Evolutionary conservation across 1,140 invertebrate species (phyloP), one percentile per base, ranked within the genome.

Genomic region (Elysia chlorotica): DNA sequence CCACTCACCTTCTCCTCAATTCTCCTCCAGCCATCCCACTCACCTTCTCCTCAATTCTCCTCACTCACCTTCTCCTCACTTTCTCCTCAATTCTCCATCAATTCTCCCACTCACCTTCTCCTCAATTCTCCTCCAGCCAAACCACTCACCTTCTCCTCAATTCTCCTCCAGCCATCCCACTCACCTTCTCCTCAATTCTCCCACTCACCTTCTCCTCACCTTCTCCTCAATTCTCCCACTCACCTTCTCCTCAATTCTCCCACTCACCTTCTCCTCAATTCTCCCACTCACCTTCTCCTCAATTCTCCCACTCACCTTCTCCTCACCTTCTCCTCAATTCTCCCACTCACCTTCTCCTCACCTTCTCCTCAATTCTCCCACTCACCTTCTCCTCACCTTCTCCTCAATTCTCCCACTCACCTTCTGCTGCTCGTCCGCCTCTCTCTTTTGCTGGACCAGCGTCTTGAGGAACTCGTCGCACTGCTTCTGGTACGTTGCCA

Each of bases 401-500:
- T 6, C 28, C 31, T 53, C 36, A 33, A 19, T 21, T 1, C 28
- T 48, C 28, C 23, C 21, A 25, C 53, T 69, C 72, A 88, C 87
- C 83, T 88, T 87, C 75, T 88, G 91, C 85, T 93, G 92, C 80
- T 95, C 92, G 78, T 95, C 93, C 2, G 93, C 92, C 86, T 94
- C 93, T 66, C 91, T 89, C 73, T 92, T 92, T 86, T 95, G 93
- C 74, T 91, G 90, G 78, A 92, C 91, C 79, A 96, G 93, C 66
- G 92, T 91, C 23, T 92, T 90, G 79, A 94, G 86, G 82, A 91
- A 93, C 74, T 92, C 90, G 73, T 95, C 92, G 86, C 94, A 95
- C 81, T 90, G 87, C 76, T 90, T 89, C 79, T 92, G 92, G 84
- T 92, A 93, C 79, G 91, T 90, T 14, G 89, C 89, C 6, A 93